These are phyloP conservation scores for Drosophila acutilabella DNA, from an alignment of 2,888 invertebrate species.

Conservation along the genomic window DNA sequence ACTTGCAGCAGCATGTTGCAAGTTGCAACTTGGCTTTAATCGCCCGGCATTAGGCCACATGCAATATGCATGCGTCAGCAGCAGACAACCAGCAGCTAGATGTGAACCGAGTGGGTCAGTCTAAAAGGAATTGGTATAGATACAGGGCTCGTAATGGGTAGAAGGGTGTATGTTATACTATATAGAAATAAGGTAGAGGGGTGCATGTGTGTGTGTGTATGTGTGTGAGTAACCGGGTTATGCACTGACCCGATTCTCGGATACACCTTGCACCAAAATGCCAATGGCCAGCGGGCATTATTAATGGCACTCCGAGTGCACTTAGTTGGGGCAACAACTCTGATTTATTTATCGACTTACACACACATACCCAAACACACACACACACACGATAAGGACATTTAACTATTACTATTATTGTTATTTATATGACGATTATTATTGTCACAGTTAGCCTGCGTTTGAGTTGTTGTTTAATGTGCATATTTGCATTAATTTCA, in stretches of 20 bases:
- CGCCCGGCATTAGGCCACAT: conserved; percentile 59
- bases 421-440: conserved; percentile 31
- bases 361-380: conserved; percentile 19
- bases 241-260: conserved; percentile 48
- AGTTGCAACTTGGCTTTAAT: conserved; percentile 55
- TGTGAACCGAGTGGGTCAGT: conserved; percentile 1
- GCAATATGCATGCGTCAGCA: conserved; percentile 50
- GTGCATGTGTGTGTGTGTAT: conserved; percentile 2
- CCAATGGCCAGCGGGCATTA: conserved; percentile 58
- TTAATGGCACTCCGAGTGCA: conserved; percentile 61
- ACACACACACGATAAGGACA: neutral
- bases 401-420: conserved; percentile 44
- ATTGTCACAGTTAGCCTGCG: conserved; percentile 13
- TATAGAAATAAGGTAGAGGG: neutral
- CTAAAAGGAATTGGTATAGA: too few species aligned
- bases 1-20: conserved; percentile 27
- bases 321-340: conserved; percentile 54
- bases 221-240: conserved; percentile 48
- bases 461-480: neutral
- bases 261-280: conserved; percentile 30
- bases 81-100: conserved; percentile 18
- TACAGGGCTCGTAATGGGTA: neutral
- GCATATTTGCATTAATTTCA: conserved; percentile 6
- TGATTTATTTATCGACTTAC: conserved; percentile 54
- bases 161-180: too few species aligned